Evolutionary conservation across 1,140 invertebrate genomes (phyloP), one percentile per base, ranked within the genome.

Genomic region (Trypoxylus dichotomus): DNA sequence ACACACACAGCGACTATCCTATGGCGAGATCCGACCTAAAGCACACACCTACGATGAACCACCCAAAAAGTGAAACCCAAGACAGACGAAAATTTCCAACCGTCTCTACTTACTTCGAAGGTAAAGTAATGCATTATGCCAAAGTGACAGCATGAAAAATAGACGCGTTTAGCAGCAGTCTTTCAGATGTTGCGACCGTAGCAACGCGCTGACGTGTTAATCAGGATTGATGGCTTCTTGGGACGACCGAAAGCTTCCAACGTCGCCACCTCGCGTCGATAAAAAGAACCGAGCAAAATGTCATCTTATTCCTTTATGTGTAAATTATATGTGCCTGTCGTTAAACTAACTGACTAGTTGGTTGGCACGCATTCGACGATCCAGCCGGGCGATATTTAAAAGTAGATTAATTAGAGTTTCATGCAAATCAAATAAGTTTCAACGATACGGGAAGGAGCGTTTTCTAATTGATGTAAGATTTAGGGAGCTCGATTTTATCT

Each of bases 61-160:
- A 68, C 60, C 60, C 21, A 68, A 68, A 68, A 68, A 68, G 19
- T 68, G 60, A 27, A 68, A 68, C 25, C 15, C 60, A 68, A 68
- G 60, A 27, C 60, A 29, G 27, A 25, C 13, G 60, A 68, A 68
- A 68, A 68, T 68, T 68, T 68, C 60, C 24, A 68, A 68, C 21
- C 60, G 1, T 25, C 19, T 63, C 19, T 27, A 24, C 60, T 29
- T 68, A 24, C 19, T 21, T 13, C 27, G 24, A 15, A 68, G 60
- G 60, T 68, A 81, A 80, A 77, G 74, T 79, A 78, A 81, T 79
- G 80, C 79, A 81, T 81, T 81, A 80, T 79, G 79, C 60, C 60
- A 68, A 76, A 80, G 80, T 81, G 81, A 82, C 81, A 82, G 78
- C 43, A 82, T 82, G 81, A 82, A 79, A 82, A 82, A 82, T 82